phyloP scores from a whole-genome alignment of 2,888 invertebrate species.

The Xylota sylvarum region DNA sequence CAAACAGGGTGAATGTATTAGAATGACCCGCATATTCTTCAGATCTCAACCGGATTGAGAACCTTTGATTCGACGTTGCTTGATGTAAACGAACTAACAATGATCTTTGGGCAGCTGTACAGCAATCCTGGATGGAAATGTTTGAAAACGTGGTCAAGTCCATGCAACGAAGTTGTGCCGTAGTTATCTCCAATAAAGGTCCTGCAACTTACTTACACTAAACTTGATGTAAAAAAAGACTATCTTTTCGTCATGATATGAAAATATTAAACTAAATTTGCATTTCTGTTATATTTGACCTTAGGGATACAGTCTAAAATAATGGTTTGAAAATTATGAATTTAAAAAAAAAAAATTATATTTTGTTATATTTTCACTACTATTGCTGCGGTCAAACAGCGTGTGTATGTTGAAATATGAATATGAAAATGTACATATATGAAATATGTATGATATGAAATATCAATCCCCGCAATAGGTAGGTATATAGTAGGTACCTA shows the following conservation, averaged over 20 bases:
- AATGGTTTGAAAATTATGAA: too few relatives aligned
- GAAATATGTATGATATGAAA: too few relatives aligned
- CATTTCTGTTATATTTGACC: background rate
- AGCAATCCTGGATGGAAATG: background rate
- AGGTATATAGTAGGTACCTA: too few relatives aligned
- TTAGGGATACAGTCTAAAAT: too few relatives aligned
- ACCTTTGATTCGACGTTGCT: conserved; percentile 50
- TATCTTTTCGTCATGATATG: background rate
- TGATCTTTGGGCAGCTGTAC: background rate
- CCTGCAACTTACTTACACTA: background rate
- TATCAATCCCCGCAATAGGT: too few relatives aligned
- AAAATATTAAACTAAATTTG: background rate
- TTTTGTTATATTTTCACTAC: too few relatives aligned
- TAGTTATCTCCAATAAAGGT: background rate
- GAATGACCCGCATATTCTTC: conserved; percentile 60
- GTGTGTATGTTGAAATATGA: too few relatives aligned
- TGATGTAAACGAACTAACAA: too few relatives aligned
- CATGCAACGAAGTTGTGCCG: background rate
- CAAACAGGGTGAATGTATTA: conserved; percentile 12
- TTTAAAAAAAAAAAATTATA: too few relatives aligned
- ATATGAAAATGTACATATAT: too few relatives aligned
- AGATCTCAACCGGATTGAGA: conserved; percentile 60
- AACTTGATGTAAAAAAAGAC: background rate
- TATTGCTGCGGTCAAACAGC: too few relatives aligned
- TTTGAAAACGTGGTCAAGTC: background rate